These are phyloP conservation scores for Tamias sibiricus DNA, from an alignment of 2,113 vertebrate genomes.

Conservation along the genomic window DNA sequence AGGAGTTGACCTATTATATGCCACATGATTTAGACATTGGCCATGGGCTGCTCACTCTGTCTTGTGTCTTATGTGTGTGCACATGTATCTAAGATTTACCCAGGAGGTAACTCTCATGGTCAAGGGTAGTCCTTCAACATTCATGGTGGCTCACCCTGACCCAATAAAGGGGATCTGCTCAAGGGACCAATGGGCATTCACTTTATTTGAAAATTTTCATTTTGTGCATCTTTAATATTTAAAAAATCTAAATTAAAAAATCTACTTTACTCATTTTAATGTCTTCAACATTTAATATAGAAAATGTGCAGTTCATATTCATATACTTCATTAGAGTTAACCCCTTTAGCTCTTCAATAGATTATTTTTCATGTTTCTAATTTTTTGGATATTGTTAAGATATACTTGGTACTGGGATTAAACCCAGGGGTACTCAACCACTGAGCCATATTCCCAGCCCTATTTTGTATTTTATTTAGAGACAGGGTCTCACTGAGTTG, in stretches of 20 bases:
- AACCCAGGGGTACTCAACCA: no score
- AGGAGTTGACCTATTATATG: background rate
- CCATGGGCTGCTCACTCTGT: background rate
- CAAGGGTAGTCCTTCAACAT: background rate
- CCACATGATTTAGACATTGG: background rate
- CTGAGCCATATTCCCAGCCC: no score
- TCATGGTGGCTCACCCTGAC: background rate
- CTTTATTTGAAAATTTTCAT: background rate
- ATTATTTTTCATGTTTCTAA: background rate
- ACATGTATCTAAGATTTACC: background rate
- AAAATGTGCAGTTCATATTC: background rate
- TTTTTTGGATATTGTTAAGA: background rate
- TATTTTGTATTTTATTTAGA: no score
- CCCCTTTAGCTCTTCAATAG: background rate
- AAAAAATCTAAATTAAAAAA: slow-evolving; percentile 1
- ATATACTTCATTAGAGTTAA: background rate
- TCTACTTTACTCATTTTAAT: background rate
- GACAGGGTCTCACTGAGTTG: no score
- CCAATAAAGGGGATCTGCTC: background rate
- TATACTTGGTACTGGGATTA: no score
- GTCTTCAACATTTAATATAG: background rate
- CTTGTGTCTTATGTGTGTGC: background rate
- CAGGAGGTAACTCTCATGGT: background rate
- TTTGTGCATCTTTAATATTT: background rate
- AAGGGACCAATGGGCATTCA: background rate